Evolutionary conservation across 2,888 invertebrate genomes (phyloP).

Genomic region (Cerastis rubricosa): DNA sequence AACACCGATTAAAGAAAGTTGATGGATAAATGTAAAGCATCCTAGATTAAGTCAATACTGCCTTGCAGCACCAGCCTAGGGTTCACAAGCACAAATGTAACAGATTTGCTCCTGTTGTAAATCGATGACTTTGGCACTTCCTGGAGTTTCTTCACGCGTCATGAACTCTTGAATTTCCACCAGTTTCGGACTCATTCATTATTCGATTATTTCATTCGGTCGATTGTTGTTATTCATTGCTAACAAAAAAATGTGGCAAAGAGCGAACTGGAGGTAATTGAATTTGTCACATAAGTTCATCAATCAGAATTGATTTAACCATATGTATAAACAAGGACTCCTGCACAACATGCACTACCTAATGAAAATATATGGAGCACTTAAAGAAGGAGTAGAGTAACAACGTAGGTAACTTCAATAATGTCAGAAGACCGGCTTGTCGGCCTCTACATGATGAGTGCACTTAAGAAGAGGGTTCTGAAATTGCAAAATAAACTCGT

Average conservation of each 20-base stretch:
- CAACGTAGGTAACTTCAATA: neutral
- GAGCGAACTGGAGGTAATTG: neutral
- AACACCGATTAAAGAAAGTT: neutral
- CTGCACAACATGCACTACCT: neutral
- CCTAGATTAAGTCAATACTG: neutral
- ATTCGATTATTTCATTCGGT: neutral
- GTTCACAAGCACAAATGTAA: neutral
- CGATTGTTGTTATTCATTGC: neutral
- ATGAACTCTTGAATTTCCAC: neutral
- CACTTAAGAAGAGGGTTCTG: too few species aligned
- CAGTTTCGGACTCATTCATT: too few species aligned
- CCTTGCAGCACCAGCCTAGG: neutral
- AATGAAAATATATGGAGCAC: neutral
- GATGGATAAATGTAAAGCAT: neutral
- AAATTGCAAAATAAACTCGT: too few species aligned
- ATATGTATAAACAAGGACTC: neutral
- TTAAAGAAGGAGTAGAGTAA: neutral
- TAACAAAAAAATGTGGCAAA: neutral
- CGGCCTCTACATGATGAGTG: neutral
- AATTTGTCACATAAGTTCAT: neutral
- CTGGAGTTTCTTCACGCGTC: neutral
- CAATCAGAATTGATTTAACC: neutral
- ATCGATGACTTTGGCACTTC: neutral
- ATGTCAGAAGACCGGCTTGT: neutral
- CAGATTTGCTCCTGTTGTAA: neutral